phyloP scores from a whole-genome alignment of 1,140 invertebrate species.

The Trypoxylus dichotomus region DNA sequence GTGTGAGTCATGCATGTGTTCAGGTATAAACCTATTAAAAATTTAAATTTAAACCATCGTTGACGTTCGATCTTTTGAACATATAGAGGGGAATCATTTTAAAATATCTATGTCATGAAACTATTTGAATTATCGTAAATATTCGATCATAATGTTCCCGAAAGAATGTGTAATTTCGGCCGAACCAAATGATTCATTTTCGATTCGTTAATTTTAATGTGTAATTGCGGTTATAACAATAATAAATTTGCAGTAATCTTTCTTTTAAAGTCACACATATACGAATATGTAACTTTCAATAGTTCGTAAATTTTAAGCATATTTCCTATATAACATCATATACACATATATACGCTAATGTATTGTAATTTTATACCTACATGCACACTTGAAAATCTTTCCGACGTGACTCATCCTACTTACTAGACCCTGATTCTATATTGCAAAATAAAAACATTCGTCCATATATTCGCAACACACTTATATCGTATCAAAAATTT shows the following conservation, averaged over 20 bases:
- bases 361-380: slow-evolving; percentile 5
- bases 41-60: background rate
- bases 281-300: background rate
- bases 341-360: background rate
- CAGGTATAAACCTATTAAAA: background rate
- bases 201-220: background rate
- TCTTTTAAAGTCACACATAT: background rate
- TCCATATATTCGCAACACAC: too few species aligned
- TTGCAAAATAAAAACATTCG: background rate
- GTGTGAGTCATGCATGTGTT: background rate
- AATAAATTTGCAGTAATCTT: background rate
- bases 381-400: background rate
- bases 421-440: background rate
- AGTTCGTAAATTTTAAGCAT: background rate
- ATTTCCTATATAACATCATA: slow-evolving; percentile 10
- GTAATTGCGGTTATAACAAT: slow-evolving; percentile 1
- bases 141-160: background rate
- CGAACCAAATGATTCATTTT: background rate
- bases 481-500: too few species aligned
- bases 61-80: background rate
- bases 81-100: background rate
- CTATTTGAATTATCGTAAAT: background rate
- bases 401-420: background rate
- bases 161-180: background rate
- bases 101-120: background rate